Evolutionary conservation across 2,113 vertebrate species (phyloP), one percentile per base, ranked within the genome.

Genomic region (Chloroceryle aenea): DNA sequence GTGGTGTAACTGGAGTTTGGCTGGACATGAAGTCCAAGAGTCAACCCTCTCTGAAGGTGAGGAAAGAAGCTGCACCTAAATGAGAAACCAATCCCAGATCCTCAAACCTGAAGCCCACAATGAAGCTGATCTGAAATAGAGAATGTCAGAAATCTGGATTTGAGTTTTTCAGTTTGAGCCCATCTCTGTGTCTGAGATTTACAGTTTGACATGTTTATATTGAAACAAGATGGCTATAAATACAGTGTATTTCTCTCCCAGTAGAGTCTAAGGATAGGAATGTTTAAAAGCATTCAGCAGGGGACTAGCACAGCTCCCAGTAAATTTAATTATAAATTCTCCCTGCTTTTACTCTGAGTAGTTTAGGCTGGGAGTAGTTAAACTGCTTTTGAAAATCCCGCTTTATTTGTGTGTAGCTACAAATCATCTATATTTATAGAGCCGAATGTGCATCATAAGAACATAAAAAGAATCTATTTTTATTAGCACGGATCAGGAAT

Each of bases 151-250:
- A 94, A 78, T 72, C 76, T 94, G 92, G 88, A 85, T 93, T 73
- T 82, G 69, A 90, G 45, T 68, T 89, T 93, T 96, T 72, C 92
- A 96, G 52, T 88, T 93, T 94, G 48, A 97, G 53, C 40, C 90
- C 80, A 91, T 96, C 92, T 85, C 83, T 34, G 20, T 52, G 6
- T 43, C 94, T 92, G 68, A 88, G 74, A 96, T 94, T 96, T 97
- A 93, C 92, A 96, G 66, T 92, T 92, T 96, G 95, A 97, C 95
- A 94, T 95, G 89, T 97, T 97, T 96, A 87, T 93, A 92, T 94
- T 96, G 80, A 96, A 97, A 96, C 88, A 96, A 95, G 91, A 95
- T 96, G 94, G 53, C 81, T 92, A 96, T 94, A 96, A 96, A 94
- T 94, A 86, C 90, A 83, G 75, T 90, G 32, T 96, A 91, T 80